These are phyloP conservation scores for Pristiophorus japonicus DNA, from an alignment of 2,113 vertebrate genomes.

Conservation along the genomic window DNA sequence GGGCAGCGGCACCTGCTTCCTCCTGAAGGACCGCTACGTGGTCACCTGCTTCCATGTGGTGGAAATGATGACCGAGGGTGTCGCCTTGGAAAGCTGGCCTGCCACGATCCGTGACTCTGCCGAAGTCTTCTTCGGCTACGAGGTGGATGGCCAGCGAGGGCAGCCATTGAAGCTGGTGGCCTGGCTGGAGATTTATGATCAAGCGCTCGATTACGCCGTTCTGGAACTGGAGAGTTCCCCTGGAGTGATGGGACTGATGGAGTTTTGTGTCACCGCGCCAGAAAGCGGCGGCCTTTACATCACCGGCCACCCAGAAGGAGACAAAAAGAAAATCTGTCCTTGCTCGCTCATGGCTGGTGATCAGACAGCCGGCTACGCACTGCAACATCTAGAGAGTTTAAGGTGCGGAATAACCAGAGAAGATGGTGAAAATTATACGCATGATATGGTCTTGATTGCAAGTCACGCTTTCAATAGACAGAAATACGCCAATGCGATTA, in stretches of 20 bases:
- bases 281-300: neutral
- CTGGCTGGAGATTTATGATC: conserved; percentile 4
- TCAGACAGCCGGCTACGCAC: neutral
- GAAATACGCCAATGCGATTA: neutral
- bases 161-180: neutral
- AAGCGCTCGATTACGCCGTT: neutral
- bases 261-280: no score
- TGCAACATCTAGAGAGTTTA: neutral
- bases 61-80: neutral
- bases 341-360: neutral
- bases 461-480: conserved; percentile 12
- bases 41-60: neutral
- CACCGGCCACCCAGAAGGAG: neutral
- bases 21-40: neutral
- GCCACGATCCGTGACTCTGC: no score
- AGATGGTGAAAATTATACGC: neutral
- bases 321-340: conserved; percentile 1
- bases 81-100: neutral
- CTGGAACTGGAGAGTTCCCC: neutral
- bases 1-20: neutral
- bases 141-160: neutral
- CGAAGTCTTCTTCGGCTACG: neutral
- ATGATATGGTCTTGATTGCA: neutral
- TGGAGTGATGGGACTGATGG: neutral
- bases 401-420: neutral